Base-by-base conservation (phyloP, 2,888 invertebrate species). In the Athrips mouffetella region DNA sequence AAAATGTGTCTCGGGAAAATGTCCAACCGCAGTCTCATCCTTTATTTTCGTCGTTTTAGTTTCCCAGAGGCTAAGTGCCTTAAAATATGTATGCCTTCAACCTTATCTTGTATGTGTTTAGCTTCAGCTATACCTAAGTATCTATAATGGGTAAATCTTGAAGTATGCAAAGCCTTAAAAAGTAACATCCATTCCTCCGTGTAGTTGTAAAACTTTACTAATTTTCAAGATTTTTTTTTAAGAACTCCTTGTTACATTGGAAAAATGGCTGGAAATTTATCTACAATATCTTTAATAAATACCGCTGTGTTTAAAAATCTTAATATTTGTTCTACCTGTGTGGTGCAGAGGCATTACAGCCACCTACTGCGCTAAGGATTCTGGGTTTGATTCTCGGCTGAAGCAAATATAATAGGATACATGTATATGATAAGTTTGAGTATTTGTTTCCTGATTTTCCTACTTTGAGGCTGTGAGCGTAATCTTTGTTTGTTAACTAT, bases 1-100 rank as follows among this genome's bases (percentile, higher is more conserved):
- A 78, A 80, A 86, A 81, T 81, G 78, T 78, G 78, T 78, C 82
- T 75, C 76, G 67, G 67, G 67, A 73, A 77, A 80, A 76, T 67
- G 67, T 76, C 66, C 69, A 66, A 66, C 51, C 63, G 65, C 49
- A 59, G 56, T 60, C 48, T 51, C 54, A 30, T 51, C 51, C 47
- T 60, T 57, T 55, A 57, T 70, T 71, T 71, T 73, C 59, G 56
- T 69, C 58, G 61, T 68, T 71, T 72, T 70, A 60, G 53, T 54
- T 65, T 61, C 54, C 35, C 52, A 52, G 50, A 40, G 52, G 48
- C 52, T 54, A 55, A 58, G 54, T 59, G 56, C 57, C 53, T 54
- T 55, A 50, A 52, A 54, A 53, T 45, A 49, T 53, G 42, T 51
- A 45, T 29, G 31, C 48, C 30, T 40, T 44, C 48, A 48, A 29